Conservation (phyloP, 35 echinoderm and acorn worm genomes). For the Nesometra sesokonis region DNA sequence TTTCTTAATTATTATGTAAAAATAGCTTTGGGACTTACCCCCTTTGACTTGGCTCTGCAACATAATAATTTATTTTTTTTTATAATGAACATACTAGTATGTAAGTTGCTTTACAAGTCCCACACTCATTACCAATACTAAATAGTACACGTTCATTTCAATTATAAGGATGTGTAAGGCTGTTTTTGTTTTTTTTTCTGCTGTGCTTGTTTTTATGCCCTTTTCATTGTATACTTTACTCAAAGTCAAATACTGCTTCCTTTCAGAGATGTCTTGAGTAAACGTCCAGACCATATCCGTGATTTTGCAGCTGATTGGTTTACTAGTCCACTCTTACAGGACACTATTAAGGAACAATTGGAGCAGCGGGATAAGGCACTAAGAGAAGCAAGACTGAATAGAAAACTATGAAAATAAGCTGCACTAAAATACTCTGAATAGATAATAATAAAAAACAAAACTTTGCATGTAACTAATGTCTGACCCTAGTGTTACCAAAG, state of each 20-base stretch:
- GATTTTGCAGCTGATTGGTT: constrained; percentile 96
- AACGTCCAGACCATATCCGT: constrained; percentile 77
- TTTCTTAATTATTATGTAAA: no score
- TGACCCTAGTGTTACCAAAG: no score
- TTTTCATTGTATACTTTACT: background rate
- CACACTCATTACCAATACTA: no score
- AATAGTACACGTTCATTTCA: no score
- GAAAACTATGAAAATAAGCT: constrained; percentile 60
- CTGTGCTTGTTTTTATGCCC: background rate
- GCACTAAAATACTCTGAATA: no score
- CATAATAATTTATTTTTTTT: no score
- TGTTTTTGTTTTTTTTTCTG: background rate
- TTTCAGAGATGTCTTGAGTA: constrained; percentile 70
- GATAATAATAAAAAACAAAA: no score
- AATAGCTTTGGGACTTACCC: no score
- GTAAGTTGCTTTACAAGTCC: no score
- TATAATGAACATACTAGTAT: no score
- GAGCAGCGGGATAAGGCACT: constrained; percentile 60
- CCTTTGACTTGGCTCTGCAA: no score
- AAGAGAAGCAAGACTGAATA: constrained; percentile 72
- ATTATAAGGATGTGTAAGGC: background rate
- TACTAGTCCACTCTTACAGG: constrained; percentile 60
- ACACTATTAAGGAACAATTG: constrained; percentile 57
- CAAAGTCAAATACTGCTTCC: background rate
- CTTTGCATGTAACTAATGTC: no score